Conservation (phyloP, 2,797 vertebrate genomes). For the Garrulus glandarius region DNA sequence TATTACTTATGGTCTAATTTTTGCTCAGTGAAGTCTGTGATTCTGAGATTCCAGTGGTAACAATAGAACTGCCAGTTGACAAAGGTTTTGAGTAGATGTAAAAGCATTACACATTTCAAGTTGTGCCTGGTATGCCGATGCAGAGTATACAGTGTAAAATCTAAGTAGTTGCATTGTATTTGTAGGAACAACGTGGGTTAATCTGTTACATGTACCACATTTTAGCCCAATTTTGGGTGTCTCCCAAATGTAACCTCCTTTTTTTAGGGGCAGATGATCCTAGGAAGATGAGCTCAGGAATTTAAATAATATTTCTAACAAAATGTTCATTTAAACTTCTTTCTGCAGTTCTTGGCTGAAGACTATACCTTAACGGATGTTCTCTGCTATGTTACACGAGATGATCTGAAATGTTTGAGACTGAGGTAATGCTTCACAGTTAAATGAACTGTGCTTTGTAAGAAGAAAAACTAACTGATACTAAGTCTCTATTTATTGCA, state of each 20-base stretch:
- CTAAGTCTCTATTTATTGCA: background rate
- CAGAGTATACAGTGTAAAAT: background rate
- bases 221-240: background rate
- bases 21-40: background rate
- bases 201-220: background rate
- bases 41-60: background rate
- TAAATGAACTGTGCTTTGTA: background rate
- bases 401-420: conserved; percentile 92
- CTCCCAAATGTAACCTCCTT: background rate
- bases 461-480: background rate
- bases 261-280: background rate
- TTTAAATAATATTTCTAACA: background rate
- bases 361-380: conserved; percentile 89
- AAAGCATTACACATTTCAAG: background rate
- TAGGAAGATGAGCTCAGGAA: background rate
- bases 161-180: background rate
- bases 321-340: background rate
- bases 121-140: background rate
- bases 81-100: background rate
- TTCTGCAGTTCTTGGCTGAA: conserved; percentile 87
- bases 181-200: background rate
- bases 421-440: conserved; percentile 82
- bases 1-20: background rate
- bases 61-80: background rate
- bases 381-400: conserved; percentile 89